These are phyloP conservation scores for Megaustenia siamemsis DNA, from an alignment of 2,888 invertebrate species.

Conservation along the genomic window DNA sequence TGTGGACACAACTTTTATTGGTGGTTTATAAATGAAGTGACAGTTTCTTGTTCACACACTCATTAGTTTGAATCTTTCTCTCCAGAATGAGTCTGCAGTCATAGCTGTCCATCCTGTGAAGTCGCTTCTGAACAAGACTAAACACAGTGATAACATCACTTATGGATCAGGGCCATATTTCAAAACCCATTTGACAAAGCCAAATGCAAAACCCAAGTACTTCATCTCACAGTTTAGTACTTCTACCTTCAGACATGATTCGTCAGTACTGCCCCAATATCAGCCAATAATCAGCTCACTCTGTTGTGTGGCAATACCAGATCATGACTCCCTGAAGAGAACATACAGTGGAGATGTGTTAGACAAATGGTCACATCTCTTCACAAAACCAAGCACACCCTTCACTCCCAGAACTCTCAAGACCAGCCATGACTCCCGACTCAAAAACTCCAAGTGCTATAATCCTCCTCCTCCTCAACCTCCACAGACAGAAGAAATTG, in stretches of 20 bases:
- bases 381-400: constrained; percentile 76
- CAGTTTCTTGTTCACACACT: not conserved
- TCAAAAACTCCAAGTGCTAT: constrained; percentile 75
- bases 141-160: constrained; percentile 56
- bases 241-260: constrained; percentile 7
- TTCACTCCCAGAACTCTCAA: constrained; percentile 78
- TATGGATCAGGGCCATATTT: constrained; percentile 45
- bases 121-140: constrained; percentile 59
- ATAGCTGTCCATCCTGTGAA: constrained; percentile 70
- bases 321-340: constrained; percentile 58
- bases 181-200: not conserved
- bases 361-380: constrained; percentile 73
- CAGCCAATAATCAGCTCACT: constrained; percentile 58
- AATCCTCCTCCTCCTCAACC: no score
- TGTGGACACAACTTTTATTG: not conserved
- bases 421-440: constrained; percentile 71
- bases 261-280: constrained; percentile 58
- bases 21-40: not conserved
- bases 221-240: not conserved
- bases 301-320: constrained; percentile 22
- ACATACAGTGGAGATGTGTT: constrained; percentile 75
- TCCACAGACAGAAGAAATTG: constrained; percentile 52
- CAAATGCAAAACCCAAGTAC: not conserved
- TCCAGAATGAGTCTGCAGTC: constrained; percentile 66
- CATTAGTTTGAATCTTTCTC: not conserved